These are phyloP conservation scores for Mionectes olivaceus DNA, from an alignment of 2,797 vertebrate species.

Conservation along the genomic window DNA sequence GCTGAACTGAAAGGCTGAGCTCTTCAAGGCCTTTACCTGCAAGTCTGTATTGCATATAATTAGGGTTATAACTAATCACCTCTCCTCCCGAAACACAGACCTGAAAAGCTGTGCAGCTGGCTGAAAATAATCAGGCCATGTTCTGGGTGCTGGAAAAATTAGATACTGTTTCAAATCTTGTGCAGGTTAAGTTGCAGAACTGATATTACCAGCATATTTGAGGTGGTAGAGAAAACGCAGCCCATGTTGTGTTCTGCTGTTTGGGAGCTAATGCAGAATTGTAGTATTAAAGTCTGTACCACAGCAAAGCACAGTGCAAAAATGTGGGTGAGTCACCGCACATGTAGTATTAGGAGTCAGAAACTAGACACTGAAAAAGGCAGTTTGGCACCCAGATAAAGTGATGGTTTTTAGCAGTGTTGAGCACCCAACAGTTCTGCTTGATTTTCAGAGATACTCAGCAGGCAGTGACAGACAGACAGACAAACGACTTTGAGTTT, in stretches of 20 bases:
- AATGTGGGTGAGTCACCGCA: not conserved
- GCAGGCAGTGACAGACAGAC: not conserved
- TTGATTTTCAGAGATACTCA: not conserved
- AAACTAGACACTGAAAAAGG: not conserved
- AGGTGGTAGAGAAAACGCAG: not conserved
- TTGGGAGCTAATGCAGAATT: not conserved
- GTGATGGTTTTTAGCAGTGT: not conserved
- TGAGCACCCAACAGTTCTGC: not conserved
- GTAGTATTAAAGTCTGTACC: not conserved
- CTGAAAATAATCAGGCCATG: not conserved
- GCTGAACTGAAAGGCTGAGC: not conserved
- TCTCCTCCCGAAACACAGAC: not conserved
- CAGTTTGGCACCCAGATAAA: not conserved
- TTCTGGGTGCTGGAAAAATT: not conserved
- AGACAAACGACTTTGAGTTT: not conserved
- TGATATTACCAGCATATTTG: not conserved
- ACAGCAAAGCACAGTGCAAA: not conserved
- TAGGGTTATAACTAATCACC: not conserved
- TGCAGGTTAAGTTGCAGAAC: not conserved
- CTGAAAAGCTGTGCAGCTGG: constrained; percentile 12
- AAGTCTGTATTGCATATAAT: not conserved
- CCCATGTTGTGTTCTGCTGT: rapidly evolving
- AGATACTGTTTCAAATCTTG: not conserved
- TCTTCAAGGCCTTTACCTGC: not conserved
- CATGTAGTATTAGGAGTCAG: not conserved